phyloP scores from a whole-genome alignment of 2,113 vertebrate species.

The Pycnonotus jocosus region DNA sequence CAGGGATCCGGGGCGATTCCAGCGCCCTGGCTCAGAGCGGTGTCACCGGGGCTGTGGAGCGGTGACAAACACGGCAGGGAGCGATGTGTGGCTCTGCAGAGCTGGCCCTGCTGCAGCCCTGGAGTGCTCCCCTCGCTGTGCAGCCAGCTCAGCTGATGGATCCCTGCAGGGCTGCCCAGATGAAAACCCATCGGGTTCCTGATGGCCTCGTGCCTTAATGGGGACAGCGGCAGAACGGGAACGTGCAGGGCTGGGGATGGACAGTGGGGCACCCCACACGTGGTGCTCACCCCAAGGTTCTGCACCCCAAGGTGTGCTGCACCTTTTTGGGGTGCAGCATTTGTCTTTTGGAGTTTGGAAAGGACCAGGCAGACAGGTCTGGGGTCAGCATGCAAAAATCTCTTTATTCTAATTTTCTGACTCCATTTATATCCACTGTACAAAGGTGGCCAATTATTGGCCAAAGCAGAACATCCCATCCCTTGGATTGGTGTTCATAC shows the following conservation, averaged over 20 bases:
- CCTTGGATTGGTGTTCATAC: too few species aligned
- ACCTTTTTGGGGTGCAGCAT: too few species aligned
- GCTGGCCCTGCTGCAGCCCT: background rate
- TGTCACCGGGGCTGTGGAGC: rapidly evolving
- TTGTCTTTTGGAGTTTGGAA: too few species aligned
- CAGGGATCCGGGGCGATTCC: rapidly evolving
- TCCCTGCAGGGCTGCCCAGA: background rate
- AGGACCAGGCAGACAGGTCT: too few species aligned
- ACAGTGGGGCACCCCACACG: rapidly evolving
- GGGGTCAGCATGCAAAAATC: too few species aligned
- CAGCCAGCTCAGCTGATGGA: background rate
- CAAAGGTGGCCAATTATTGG: too few species aligned
- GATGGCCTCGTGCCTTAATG: background rate
- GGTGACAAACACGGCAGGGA: background rate
- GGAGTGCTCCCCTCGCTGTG: background rate
- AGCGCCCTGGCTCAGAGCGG: rapidly evolving
- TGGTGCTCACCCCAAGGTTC: background rate
- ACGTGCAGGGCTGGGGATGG: background rate
- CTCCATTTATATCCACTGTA: too few species aligned
- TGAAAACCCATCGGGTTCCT: background rate
- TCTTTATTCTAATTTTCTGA: too few species aligned
- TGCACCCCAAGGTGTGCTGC: background rate
- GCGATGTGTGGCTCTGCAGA: rapidly evolving
- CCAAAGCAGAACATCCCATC: too few species aligned
- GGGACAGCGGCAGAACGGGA: background rate